Evolutionary conservation across 1,140 invertebrate genomes (phyloP), one percentile per base, ranked within the genome.

Genomic region (Lysiphlebus fabarum): DNA sequence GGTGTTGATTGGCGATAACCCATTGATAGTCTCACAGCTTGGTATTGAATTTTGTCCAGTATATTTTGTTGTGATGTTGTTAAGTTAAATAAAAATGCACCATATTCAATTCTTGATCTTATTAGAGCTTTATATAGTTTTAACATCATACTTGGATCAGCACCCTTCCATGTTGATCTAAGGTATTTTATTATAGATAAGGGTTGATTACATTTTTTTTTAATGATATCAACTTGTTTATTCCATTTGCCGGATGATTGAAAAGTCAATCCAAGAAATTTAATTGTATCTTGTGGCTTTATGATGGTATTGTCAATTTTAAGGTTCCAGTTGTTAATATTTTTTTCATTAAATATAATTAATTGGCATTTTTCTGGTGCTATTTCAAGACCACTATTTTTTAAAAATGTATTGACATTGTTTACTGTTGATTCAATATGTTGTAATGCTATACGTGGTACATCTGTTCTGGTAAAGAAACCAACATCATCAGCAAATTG

Each of bases 1-100:
- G 56, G 56, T 9, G 56, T 57, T 2, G 56, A 57, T 4, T 36
- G 11, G 5, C 56, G 12, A 33, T 12, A 26, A 40, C 56, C 56
- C 9, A 49, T 9, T 7, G 56, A 47, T 5, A 49, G 9, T 42
- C 56, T 38, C 6, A 58, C 2, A 4, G 56, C 56, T 36, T 9
- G 9, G 11, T 43, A 43, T 34, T 58, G 40, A 26, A 58, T 49
- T 44, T 53, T 58, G 8, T 58, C 36, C 3, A 49, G 11, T 37
- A 41, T 57, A 3, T 55, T 40, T 12, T 45, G 36, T 14, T 43
- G n/a, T 34, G 14, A 4, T 2, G 17, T 55, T 5, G 53, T 26
- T 5, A 26, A 12, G 3, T 3, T 4, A 7, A 59, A n/a, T 2
- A 53, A 36, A 8, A 43, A 33, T 4, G 26, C 36, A 12, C 48